Evolutionary conservation across 2,888 invertebrate species (phyloP).

Genomic region (Euclidia mi): DNA sequence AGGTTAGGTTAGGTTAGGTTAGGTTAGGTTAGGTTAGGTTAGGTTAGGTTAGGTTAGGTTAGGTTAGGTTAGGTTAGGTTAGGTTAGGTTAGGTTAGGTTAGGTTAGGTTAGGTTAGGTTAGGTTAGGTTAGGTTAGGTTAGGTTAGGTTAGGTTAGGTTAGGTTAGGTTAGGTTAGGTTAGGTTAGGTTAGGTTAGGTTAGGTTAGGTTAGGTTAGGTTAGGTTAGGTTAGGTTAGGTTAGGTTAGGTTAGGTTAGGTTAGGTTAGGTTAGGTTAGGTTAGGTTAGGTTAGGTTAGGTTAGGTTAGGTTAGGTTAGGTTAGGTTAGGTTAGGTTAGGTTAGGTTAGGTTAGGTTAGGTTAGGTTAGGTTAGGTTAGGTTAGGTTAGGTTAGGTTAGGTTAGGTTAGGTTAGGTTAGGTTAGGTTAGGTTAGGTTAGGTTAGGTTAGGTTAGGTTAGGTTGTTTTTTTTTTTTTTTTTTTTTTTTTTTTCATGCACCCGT

Average conservation of each 20-base stretch:
- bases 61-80: slow-evolving; percentile 25
- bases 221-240: slow-evolving; percentile 20
- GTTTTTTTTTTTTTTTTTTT: too few relatives aligned
- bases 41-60: slow-evolving; percentile 24
- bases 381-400: slow-evolving; percentile 33
- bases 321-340: slow-evolving; percentile 48
- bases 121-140: slow-evolving; percentile 14
- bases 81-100: slow-evolving; percentile 23
- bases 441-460: too few relatives aligned
- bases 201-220: slow-evolving; percentile 43
- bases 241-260: slow-evolving; percentile 38
- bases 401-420: slow-evolving; percentile 34
- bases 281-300: slow-evolving; percentile 53
- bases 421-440: slow-evolving; percentile 40
- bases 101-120: slow-evolving; percentile 14
- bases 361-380: slow-evolving; percentile 28
- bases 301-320: slow-evolving; percentile 51
- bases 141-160: slow-evolving; percentile 12
- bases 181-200: slow-evolving; percentile 10
- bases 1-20: slow-evolving; percentile 31
- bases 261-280: slow-evolving; percentile 55
- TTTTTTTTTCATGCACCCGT: too few relatives aligned
- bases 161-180: slow-evolving; percentile 23
- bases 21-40: slow-evolving; percentile 28
- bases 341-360: slow-evolving; percentile 42